A percentile compares a stretch with the other conserved stretches of the same genome.
Evolutionary conservation across 2,113 vertebrate species (phyloP).

Genomic region (Lepus americanus): DNA sequence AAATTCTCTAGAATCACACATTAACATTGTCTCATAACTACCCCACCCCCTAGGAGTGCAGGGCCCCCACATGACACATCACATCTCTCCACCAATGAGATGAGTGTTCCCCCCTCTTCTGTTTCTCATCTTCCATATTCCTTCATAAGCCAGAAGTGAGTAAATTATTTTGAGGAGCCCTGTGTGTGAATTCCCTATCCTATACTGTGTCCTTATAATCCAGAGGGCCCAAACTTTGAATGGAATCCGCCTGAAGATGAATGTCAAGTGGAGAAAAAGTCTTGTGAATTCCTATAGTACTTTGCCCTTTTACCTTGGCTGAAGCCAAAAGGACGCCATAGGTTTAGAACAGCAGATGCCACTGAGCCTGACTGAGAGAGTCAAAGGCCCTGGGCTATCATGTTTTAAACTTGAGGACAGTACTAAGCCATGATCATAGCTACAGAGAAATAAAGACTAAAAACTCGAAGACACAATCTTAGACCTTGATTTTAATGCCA

Average conservation of each 20-base stretch:
- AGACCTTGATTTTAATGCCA: background rate
- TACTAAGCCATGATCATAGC: background rate
- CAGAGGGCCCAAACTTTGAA: background rate
- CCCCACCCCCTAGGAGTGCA: background rate
- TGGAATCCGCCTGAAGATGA: background rate
- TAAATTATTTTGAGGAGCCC: background rate
- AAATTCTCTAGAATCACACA: background rate
- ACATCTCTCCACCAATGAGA: background rate
- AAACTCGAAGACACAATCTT: background rate
- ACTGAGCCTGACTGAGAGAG: background rate
- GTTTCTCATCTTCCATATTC: background rate
- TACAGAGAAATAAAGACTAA: background rate
- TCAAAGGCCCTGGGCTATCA: background rate
- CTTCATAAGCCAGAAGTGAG: background rate
- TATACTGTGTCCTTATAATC: background rate
- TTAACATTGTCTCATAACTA: constrained; percentile 8
- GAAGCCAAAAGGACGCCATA: background rate
- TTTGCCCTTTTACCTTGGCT: background rate
- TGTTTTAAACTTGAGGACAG: background rate
- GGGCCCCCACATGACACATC: background rate
- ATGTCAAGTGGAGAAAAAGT: background rate
- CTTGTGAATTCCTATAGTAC: background rate
- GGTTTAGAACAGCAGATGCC: background rate
- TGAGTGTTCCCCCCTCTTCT: background rate
- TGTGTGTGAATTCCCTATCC: background rate